Evolutionary conservation across 2,888 invertebrate species (phyloP).

Genomic region (Anoplius nigerrimus): DNA sequence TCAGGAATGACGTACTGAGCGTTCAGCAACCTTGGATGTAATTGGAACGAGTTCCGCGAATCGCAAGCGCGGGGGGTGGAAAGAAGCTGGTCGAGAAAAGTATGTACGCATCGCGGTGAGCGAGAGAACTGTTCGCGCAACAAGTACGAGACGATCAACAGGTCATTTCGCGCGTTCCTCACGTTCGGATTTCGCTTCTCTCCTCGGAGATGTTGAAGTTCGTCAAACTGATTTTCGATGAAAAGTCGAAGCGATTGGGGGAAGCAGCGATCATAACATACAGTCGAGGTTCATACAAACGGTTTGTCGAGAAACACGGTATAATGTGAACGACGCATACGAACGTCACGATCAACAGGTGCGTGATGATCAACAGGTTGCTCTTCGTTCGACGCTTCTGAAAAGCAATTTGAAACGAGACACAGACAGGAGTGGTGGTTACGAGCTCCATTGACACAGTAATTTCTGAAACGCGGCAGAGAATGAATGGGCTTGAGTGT

Average conservation of each 20-base stretch:
- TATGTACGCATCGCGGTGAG: conserved; percentile 61
- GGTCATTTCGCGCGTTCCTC: conserved; percentile 32
- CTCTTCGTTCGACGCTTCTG: not conserved
- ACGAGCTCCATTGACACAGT: no score
- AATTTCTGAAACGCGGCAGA: no score
- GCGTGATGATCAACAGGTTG: conserved; percentile 45
- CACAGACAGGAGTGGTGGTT: no score
- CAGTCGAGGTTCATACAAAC: no score
- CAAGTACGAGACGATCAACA: conserved; percentile 63
- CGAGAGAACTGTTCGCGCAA: conserved; percentile 58
- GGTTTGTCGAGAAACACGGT: no score
- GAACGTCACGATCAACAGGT: conserved; percentile 59
- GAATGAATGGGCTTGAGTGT: no score
- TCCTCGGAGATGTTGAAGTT: no score
- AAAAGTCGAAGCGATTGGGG: no score
- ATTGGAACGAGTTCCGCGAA: not conserved
- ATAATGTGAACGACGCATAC: no score
- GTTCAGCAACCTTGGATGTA: not conserved
- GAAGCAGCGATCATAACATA: conserved; percentile 27
- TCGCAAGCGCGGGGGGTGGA: not conserved
- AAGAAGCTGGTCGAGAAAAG: conserved; percentile 31
- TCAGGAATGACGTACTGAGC: not conserved
- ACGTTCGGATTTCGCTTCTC: no score
- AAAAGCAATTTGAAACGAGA: no score
- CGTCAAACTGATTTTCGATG: no score